phyloP scores from a whole-genome alignment of 2,113 vertebrate genomes.

The Ascaphus truei region DNA sequence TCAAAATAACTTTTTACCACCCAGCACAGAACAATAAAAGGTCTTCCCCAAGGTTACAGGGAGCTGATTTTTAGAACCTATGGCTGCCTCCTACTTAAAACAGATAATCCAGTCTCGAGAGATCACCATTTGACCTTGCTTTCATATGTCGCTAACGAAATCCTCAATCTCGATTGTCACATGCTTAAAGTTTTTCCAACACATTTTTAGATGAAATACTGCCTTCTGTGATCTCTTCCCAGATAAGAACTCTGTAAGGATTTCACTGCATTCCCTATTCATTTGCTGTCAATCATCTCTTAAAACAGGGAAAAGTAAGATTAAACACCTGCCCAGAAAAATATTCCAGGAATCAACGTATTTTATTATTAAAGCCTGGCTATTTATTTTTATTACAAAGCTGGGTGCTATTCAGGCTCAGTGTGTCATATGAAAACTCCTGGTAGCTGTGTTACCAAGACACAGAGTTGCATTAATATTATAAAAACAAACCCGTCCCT shows the following conservation, averaged over 20 bases:
- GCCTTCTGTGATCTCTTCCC: background rate
- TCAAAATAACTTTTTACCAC: too few species aligned
- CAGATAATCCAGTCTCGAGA: too few species aligned
- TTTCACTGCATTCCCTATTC: background rate
- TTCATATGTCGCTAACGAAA: too few species aligned
- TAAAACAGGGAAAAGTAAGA: constrained; percentile 7
- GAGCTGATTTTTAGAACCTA: too few species aligned
- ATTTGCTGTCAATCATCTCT: constrained; percentile 23
- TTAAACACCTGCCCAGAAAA: constrained; percentile 41
- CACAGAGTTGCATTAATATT: constrained; percentile 34
- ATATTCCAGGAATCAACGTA: constrained; percentile 20
- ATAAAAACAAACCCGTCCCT: constrained; percentile 39
- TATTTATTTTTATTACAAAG: constrained; percentile 42
- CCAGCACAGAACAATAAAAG: too few species aligned
- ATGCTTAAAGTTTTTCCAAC: too few species aligned
- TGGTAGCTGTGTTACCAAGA: constrained; percentile 40
- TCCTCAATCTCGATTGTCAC: too few species aligned
- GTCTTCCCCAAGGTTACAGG: too few species aligned
- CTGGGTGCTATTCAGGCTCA: constrained; percentile 34
- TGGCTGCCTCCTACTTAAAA: too few species aligned
- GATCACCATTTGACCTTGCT: too few species aligned
- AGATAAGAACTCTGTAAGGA: background rate
- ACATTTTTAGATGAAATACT: too few species aligned
- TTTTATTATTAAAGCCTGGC: background rate
- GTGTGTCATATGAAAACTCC: background rate